These are phyloP conservation scores for Maconellicoccus hirsutus DNA, from an alignment of 1,140 invertebrate species.

Conservation along the genomic window DNA sequence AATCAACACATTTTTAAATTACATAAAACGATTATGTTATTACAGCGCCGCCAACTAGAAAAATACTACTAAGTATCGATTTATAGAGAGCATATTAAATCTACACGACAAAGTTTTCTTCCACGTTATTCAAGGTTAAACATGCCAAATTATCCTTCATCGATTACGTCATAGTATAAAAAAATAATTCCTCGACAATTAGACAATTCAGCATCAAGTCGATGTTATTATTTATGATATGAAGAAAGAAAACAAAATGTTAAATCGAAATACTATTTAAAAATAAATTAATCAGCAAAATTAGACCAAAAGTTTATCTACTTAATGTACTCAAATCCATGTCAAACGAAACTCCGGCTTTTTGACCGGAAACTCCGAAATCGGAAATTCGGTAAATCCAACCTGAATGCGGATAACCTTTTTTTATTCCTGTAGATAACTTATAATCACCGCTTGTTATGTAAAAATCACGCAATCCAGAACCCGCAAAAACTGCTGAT, in stretches of 20 bases:
- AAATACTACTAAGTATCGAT: background rate
- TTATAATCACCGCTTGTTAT: constrained; percentile 17
- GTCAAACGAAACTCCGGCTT: background rate
- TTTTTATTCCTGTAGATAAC: background rate
- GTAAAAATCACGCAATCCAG: constrained; percentile 51
- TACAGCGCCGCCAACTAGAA: too few species aligned
- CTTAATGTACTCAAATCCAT: background rate
- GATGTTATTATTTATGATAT: too few species aligned
- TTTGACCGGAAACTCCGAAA: constrained; percentile 20
- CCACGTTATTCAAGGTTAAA: background rate
- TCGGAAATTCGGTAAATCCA: constrained; percentile 15
- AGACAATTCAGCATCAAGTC: too few species aligned
- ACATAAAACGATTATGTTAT: too few species aligned
- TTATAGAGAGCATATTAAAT: background rate
- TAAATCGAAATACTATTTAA: background rate
- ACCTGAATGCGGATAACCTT: constrained; percentile 21
- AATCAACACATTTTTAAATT: too few species aligned
- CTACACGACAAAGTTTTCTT: background rate
- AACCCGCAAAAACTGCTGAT: constrained; percentile 65
- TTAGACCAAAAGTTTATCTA: background rate
- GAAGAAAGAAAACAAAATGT: too few species aligned
- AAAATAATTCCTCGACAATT: background rate
- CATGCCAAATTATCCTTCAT: too few species aligned
- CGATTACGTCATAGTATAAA: too few species aligned
- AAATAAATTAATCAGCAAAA: background rate